Percentiles rank a stretch among this genome's conserved stretches.
Conservation (phyloP, 2,113 vertebrate genomes). For the Podilymbus podiceps region DNA sequence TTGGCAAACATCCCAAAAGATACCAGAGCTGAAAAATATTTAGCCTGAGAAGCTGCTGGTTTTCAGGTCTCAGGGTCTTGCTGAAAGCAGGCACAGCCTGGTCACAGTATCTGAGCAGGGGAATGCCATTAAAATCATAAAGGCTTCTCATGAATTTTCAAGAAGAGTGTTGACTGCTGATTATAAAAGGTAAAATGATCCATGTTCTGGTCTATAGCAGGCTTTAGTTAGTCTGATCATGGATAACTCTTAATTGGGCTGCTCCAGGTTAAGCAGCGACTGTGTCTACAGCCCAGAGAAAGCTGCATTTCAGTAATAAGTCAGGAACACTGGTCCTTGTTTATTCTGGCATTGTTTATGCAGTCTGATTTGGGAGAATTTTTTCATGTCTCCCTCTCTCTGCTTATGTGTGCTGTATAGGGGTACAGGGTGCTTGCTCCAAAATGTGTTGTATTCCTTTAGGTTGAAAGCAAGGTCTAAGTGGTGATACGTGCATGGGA, state of each 20-base stretch:
- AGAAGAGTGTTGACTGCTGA: neutral
- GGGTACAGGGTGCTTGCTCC: neutral
- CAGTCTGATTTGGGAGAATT: neutral
- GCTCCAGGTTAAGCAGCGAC: neutral
- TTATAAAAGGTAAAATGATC: neutral
- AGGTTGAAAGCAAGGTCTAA: neutral
- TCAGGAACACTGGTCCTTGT: neutral
- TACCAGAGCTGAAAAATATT: neutral
- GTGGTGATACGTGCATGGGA: neutral
- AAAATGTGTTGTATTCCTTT: neutral
- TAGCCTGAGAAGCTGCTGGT: neutral
- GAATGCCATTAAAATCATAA: neutral
- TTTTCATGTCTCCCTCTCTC: neutral
- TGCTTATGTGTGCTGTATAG: neutral
- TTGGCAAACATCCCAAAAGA: neutral
- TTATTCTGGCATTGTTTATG: neutral
- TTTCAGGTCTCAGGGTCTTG: neutral
- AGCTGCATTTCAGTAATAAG: neutral
- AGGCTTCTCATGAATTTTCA: neutral
- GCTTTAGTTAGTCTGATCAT: neutral
- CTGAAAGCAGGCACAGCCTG: neutral
- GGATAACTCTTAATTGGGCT: neutral
- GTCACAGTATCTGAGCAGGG: neutral
- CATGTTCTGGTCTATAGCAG: neutral
- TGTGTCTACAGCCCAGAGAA: neutral